A percentile compares a stretch with the other conserved stretches of the same genome.
Evolutionary conservation across 1,140 invertebrate genomes (phyloP).

Genomic region (Archivesica marissinica): DNA sequence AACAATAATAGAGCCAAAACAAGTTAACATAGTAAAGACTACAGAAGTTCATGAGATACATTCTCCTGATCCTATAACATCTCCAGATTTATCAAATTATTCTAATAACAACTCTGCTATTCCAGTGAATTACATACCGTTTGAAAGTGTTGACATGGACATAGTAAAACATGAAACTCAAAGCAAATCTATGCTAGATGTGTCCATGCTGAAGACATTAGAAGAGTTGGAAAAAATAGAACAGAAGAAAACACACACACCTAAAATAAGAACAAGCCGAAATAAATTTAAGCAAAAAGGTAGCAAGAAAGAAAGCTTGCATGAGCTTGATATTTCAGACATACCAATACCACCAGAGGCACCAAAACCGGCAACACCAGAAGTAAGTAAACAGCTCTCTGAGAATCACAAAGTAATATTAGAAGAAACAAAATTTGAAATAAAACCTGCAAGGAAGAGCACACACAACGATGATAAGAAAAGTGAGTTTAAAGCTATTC

Average conservation of each 20-base stretch:
- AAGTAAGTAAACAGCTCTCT: neutral
- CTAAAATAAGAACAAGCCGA: neutral
- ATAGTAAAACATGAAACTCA: neutral
- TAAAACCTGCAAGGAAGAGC: neutral
- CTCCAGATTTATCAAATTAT: slow-evolving; percentile 41
- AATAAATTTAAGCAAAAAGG: neutral
- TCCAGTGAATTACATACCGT: slow-evolving; percentile 41
- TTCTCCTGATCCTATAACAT: slow-evolving; percentile 37
- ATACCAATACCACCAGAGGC: slow-evolving; percentile 17
- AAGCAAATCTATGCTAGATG: slow-evolving; percentile 3
- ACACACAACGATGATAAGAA: slow-evolving; percentile 4
- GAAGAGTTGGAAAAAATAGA: slow-evolving; percentile 39
- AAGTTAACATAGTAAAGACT: neutral
- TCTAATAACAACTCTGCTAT: neutral
- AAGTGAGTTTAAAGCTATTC: neutral
- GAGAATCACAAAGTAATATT: neutral
- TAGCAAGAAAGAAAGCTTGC: neutral
- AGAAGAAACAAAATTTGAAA: neutral
- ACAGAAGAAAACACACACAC: neutral
- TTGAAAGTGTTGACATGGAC: slow-evolving; percentile 44
- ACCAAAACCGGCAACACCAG: neutral
- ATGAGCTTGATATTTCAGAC: neutral
- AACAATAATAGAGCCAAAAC: neutral
- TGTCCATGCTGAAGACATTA: slow-evolving; percentile 42
- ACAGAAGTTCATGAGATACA: slow-evolving; percentile 1